phyloP scores from a whole-genome alignment of 2,113 vertebrate species.

The Gnathonemus longibarbis region DNA sequence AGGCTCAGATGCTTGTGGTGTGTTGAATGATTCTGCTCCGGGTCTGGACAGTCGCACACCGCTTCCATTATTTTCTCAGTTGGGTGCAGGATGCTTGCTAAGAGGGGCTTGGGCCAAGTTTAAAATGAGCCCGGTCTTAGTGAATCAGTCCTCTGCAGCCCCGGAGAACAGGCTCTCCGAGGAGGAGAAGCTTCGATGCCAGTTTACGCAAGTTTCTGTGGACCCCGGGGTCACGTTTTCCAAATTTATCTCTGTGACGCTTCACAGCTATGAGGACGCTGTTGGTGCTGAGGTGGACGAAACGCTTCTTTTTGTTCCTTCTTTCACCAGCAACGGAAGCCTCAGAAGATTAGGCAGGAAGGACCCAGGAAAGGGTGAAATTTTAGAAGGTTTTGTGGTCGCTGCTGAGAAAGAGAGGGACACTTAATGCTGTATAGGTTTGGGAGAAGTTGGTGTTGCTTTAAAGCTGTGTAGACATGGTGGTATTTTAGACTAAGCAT shows the following conservation, averaged over 20 bases:
- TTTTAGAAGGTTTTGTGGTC: neutral
- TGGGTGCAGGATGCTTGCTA: neutral
- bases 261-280: neutral
- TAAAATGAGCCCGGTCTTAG: neutral
- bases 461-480: neutral
- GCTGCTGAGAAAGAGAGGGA: neutral
- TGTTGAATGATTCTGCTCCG: neutral
- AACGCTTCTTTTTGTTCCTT: neutral
- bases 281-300: neutral
- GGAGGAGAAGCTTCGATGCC: neutral
- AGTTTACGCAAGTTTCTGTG: neutral
- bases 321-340: neutral
- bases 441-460: neutral
- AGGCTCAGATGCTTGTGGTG: conserved; percentile 23
- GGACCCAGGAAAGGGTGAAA: neutral
- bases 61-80: conserved; percentile 19
- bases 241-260: neutral
- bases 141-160: neutral
- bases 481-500: neutral
- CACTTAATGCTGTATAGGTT: neutral
- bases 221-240: neutral
- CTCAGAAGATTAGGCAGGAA: neutral
- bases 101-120: neutral
- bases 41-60: neutral
- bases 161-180: neutral